Evolutionary conservation across 2,113 vertebrate genomes (phyloP), one percentile per base, ranked within the genome.

Genomic region (Polypterus senegalus): DNA sequence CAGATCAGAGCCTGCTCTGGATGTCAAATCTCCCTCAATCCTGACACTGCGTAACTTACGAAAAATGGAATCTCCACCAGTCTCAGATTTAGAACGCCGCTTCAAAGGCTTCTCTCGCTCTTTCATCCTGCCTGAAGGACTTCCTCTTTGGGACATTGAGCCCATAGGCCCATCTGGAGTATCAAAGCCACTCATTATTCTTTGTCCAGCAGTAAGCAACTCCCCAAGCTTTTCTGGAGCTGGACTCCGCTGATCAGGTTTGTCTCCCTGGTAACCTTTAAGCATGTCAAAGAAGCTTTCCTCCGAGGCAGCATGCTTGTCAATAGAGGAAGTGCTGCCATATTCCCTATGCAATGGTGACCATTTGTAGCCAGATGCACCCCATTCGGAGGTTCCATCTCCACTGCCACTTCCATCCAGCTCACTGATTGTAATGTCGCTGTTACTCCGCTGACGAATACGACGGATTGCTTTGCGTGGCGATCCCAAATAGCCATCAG

Each of bases 321-420:
- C 91, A 63, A 97, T 97, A 0, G 94, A 97, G 48, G 92, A 97
- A n/a, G 94, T 97, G 81, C 94, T 97, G n/a, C 94, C 94, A 45
- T 97, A 97, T 66, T 96, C 92, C 11, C 93, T 89, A 72, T 97
- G 93, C 60, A 97, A 76, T 44, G 92, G 91, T 0, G 91, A 86
- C 67, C 89, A 88, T 79, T 94, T 96, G 66, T 86, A 82, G 0
- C 86, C 88, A 3, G 82, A 93, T 61, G 85, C 81, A 64, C 87
- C 83, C 86, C 91, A 94, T 69, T 95, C 92, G 69, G 96, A 93
- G 7, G 85, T 91, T 63, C 91, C 91, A 68, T 97, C 93, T 64
- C 89, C 79, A 9, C 49, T 51, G 49, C 49, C 49, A n/a, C 75
- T 72, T 3, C 65, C 85, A 48, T 97, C 94, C 79, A 97, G 88